Percentiles rank a stretch among this genome's conserved stretches.
Evolutionary conservation across 2,113 vertebrate species (phyloP).

Genomic region (Spheniscus mendiculus): DNA sequence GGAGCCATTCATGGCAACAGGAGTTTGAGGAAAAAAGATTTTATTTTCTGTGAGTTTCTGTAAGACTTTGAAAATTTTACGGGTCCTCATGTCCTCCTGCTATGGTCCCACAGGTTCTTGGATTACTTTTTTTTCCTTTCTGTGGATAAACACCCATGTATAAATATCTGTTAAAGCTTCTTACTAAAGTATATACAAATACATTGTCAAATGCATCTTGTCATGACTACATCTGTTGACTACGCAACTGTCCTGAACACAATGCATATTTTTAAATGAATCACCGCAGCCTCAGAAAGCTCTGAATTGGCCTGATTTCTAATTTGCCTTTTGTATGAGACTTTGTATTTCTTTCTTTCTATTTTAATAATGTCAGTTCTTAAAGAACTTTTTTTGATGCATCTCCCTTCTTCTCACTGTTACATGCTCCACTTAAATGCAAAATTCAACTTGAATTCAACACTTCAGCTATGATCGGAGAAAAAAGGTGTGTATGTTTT

Average conservation of each 20-base stretch:
- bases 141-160: background rate
- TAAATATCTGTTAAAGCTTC: background rate
- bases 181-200: background rate
- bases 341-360: background rate
- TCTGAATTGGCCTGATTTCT: background rate
- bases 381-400: background rate
- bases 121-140: background rate
- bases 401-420: background rate
- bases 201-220: background rate
- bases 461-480: background rate
- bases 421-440: background rate
- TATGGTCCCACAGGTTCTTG: background rate
- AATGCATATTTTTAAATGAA: accelerated
- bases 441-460: background rate
- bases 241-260: background rate
- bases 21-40: background rate
- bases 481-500: background rate
- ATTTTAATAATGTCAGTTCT: background rate
- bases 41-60: background rate
- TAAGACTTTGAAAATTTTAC: background rate
- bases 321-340: background rate
- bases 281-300: background rate
- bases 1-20: background rate
- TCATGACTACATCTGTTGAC: background rate
- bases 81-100: background rate